These are phyloP conservation scores for Alviniconcha marisindica DNA, from an alignment of 1,140 invertebrate genomes.

Conservation along the genomic window DNA sequence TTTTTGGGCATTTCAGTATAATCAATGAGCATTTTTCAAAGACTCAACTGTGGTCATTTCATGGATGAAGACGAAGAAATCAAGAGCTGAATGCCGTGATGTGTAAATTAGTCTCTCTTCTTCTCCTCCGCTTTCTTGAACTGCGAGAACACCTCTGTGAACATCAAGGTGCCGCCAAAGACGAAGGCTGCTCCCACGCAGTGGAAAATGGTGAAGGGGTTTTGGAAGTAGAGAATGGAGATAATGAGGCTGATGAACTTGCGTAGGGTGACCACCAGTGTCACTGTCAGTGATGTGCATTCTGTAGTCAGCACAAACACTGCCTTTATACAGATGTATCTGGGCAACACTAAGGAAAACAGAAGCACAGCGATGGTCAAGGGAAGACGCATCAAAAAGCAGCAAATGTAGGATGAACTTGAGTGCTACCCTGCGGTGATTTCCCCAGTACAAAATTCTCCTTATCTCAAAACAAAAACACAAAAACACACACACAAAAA, in stretches of 20 bases:
- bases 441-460: not conserved
- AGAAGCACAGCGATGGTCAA: not conserved
- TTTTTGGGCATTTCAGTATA: no score
- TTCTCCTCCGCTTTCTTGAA: slow-evolving; percentile 25
- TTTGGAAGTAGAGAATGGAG: slow-evolving; percentile 96
- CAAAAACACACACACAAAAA: not conserved
- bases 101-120: slow-evolving; percentile 29
- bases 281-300: slow-evolving; percentile 95
- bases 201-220: slow-evolving; percentile 94
- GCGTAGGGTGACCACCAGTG: slow-evolving; percentile 94
- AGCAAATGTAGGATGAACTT: no score
- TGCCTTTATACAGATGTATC: slow-evolving; percentile 93
- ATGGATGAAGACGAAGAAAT: no score
- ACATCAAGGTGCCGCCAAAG: slow-evolving; percentile 94
- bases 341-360: slow-evolving; percentile 61
- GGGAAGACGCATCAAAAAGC: not conserved
- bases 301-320: slow-evolving; percentile 96
- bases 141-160: slow-evolving; percentile 79
- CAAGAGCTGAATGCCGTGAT: no score
- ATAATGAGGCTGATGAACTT: slow-evolving; percentile 97
- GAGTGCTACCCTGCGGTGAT: no score
- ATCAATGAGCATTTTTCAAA: not conserved
- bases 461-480: not conserved
- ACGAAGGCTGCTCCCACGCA: slow-evolving; percentile 95
- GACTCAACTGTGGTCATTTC: no score